Evolutionary conservation across 2,797 vertebrate species (phyloP).

Genomic region (Phaenicophaeus curvirostris): DNA sequence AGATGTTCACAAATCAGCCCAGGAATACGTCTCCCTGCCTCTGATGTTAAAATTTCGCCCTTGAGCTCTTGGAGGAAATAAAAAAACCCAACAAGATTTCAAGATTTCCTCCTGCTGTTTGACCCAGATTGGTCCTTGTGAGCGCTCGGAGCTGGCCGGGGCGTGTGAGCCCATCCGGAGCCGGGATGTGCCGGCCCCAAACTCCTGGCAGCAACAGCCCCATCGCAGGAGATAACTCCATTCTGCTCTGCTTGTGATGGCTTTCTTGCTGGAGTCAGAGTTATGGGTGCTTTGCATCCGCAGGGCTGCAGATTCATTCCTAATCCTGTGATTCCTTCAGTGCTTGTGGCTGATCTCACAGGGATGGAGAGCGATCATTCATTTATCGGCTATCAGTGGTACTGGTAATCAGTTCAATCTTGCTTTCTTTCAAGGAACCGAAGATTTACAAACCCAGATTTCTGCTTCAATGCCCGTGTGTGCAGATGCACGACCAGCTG

Average conservation of each 20-base stretch:
- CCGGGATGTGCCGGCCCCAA: accelerated
- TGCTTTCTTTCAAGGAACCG: not conserved
- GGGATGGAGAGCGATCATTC: accelerated
- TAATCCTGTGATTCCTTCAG: accelerated
- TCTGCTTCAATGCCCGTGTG: accelerated
- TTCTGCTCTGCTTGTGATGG: no score
- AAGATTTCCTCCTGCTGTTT: constrained; percentile 39
- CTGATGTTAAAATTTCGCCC: constrained; percentile 22
- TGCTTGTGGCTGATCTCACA: accelerated
- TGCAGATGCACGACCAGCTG: accelerated
- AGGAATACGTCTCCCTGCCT: constrained; percentile 1
- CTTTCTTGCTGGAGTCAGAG: not conserved
- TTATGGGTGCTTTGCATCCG: accelerated
- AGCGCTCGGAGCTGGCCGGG: not conserved
- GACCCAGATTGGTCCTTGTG: constrained; percentile 17
- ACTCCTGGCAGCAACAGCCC: accelerated
- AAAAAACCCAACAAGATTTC: not conserved
- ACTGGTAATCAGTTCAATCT: accelerated
- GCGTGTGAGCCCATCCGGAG: accelerated
- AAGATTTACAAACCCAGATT: not conserved
- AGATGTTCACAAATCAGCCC: constrained; percentile 27
- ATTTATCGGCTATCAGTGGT: not conserved
- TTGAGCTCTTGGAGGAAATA: not conserved
- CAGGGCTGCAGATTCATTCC: not conserved
- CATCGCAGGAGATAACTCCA: not conserved